phyloP scores from a whole-genome alignment of 2,797 vertebrate genomes.

The Momotus momota region DNA sequence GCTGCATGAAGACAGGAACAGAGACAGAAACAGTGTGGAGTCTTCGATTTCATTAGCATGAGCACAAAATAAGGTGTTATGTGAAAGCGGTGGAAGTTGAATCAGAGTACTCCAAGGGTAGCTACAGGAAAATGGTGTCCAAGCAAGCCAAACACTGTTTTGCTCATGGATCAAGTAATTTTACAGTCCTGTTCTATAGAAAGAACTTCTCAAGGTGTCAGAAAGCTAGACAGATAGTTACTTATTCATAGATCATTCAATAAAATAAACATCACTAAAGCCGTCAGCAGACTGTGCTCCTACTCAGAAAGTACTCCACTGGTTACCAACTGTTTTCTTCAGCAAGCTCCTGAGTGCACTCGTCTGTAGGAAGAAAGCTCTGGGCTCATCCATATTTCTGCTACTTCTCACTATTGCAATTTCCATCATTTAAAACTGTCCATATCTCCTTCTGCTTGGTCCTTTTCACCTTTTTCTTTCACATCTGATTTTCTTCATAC shows the following conservation, averaged over 20 bases:
- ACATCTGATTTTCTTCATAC: not conserved
- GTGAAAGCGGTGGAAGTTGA: not conserved
- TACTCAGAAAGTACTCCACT: not conserved
- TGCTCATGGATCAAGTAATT: not conserved
- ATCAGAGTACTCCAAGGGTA: not conserved
- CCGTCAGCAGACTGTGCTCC: not conserved
- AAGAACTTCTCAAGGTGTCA: not conserved
- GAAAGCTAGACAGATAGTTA: not conserved
- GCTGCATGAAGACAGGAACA: not conserved
- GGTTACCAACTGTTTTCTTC: not conserved
- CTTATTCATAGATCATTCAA: not conserved
- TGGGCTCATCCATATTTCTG: not conserved
- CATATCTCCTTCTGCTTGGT: not conserved
- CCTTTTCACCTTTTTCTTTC: not conserved
- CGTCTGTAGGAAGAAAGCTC: not conserved
- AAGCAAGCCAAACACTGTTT: not conserved
- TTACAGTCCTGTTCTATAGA: not conserved
- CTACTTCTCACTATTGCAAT: not conserved
- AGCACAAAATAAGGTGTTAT: not conserved
- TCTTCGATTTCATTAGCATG: not conserved
- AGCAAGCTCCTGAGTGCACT: not conserved
- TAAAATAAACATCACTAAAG: not conserved
- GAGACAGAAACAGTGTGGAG: not conserved
- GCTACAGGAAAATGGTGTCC: not conserved
- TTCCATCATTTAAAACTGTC: not conserved